Percentiles rank a stretch among this genome's conserved stretches.
phyloP scores from a whole-genome alignment of 35 echinoderm and acorn worm genomes.

The Apostichopus californicus region DNA sequence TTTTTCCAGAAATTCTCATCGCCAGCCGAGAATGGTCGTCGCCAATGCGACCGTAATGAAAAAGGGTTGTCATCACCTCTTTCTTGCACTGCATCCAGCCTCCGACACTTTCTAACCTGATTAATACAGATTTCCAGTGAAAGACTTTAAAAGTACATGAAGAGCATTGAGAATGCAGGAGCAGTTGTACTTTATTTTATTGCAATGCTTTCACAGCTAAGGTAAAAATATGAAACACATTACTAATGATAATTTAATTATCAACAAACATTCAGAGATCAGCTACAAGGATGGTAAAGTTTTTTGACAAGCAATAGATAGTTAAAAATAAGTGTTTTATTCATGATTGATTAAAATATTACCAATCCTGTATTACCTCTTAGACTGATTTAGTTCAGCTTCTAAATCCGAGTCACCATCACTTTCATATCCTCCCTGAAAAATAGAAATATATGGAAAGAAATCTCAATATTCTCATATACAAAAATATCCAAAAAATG shows the following conservation, averaged over 20 bases:
- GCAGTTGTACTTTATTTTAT: neutral
- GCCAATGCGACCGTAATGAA: too few species aligned
- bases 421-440: slow-evolving; percentile 34
- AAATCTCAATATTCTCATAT: neutral
- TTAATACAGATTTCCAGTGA: neutral
- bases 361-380: neutral
- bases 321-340: too few species aligned
- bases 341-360: neutral
- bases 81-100: too few species aligned
- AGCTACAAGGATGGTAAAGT: too few species aligned
- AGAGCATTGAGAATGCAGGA: too few species aligned
- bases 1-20: too few species aligned
- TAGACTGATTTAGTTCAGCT: neutral
- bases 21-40: too few species aligned
- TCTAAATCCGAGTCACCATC: slow-evolving; percentile 24
- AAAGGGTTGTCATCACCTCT: too few species aligned
- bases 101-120: too few species aligned
- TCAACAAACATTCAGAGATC: neutral
- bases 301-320: too few species aligned
- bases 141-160: neutral
- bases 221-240: neutral
- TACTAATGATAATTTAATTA: neutral
- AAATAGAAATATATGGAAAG: neutral
- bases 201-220: neutral
- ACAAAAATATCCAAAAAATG: neutral